A percentile compares a stretch with the other conserved stretches of the same genome.
phyloP scores from a whole-genome alignment of 2,113 vertebrate genomes.

The Cyanistes caeruleus region DNA sequence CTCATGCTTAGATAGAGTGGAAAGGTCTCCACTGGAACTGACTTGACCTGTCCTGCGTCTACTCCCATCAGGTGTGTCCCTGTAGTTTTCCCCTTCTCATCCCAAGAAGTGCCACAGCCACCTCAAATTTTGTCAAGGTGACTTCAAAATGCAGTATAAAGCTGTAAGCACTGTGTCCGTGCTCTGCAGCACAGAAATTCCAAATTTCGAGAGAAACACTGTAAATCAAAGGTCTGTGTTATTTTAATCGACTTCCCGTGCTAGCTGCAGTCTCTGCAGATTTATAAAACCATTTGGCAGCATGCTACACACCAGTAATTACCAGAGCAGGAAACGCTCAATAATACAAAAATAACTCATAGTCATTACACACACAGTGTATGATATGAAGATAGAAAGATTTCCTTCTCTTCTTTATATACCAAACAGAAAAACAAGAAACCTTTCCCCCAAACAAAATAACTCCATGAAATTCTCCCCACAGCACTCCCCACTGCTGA shows the following conservation, averaged over 20 bases:
- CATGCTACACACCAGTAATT: slow-evolving; percentile 23
- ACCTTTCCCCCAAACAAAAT: background rate
- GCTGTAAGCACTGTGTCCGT: background rate
- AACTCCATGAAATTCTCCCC: background rate
- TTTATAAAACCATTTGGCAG: slow-evolving; percentile 32
- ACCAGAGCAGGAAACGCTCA: background rate
- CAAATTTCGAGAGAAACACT: background rate
- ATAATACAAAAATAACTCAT: slow-evolving; percentile 4
- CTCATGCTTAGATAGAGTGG: background rate
- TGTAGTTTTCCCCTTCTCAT: background rate
- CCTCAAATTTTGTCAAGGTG: background rate
- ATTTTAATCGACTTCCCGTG: background rate
- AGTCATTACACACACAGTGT: background rate
- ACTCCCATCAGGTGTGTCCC: background rate
- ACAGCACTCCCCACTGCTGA: background rate
- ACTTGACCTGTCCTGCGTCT: background rate
- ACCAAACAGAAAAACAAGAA: background rate
- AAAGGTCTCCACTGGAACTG: background rate
- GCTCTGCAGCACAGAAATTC: background rate
- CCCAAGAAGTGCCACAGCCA: background rate
- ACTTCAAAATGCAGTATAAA: background rate
- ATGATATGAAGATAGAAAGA: background rate
- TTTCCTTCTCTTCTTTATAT: background rate
- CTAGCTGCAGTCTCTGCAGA: slow-evolving; percentile 21
- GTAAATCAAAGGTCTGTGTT: background rate